A percentile compares a stretch with the other conserved stretches of the same genome.
phyloP scores from a whole-genome alignment of 2,797 vertebrate species.

The Alcedo quadribrachys region DNA sequence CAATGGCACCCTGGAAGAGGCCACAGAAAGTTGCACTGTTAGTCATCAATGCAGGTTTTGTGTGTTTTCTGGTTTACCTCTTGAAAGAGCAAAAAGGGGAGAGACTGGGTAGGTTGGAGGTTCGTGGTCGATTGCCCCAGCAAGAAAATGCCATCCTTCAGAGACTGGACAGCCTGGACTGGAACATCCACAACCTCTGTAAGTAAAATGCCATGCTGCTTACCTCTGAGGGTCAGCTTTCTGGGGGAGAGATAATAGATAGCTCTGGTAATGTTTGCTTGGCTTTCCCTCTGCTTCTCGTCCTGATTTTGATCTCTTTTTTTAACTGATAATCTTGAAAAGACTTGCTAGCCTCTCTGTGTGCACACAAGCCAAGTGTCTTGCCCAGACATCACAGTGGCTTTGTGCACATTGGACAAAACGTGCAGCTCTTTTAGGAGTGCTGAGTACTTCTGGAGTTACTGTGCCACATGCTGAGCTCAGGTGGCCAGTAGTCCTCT shows the following conservation, averaged over 20 bases:
- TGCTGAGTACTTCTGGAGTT: background rate
- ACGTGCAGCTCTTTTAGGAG: background rate
- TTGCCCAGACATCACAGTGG: background rate
- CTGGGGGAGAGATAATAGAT: background rate
- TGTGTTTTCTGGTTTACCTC: background rate
- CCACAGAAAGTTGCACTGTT: background rate
- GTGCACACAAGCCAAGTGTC: background rate
- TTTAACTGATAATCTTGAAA: background rate
- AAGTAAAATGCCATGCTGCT: constrained; percentile 4
- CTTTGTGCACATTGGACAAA: background rate
- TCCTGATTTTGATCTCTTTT: background rate
- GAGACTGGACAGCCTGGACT: background rate
- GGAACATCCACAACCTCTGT: background rate
- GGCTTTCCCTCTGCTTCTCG: background rate
- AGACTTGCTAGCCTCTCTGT: background rate
- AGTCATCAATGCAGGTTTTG: background rate
- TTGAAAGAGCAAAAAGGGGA: background rate
- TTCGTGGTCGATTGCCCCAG: background rate
- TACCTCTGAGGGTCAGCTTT: background rate
- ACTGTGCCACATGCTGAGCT: background rate
- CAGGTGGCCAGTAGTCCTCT: background rate
- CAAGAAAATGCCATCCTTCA: background rate
- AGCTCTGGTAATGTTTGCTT: background rate
- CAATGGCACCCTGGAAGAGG: background rate
- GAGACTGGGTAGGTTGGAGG: background rate